Conservation (phyloP, 2,797 vertebrate species). For the Hippoglossus hippoglossus region DNA sequence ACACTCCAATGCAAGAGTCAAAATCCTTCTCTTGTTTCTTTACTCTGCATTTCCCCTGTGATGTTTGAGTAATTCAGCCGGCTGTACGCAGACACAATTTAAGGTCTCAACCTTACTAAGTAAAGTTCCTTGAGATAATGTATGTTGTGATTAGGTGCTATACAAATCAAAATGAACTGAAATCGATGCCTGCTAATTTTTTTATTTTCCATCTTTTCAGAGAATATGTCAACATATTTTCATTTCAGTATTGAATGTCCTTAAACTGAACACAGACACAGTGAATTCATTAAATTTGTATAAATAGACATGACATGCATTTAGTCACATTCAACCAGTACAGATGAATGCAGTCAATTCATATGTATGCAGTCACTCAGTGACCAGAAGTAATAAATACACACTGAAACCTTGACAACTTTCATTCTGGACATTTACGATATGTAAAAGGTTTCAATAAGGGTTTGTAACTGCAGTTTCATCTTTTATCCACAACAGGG, state of each 20-base stretch:
- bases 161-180: no score
- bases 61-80: not conserved
- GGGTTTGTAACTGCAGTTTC: slow-evolving; percentile 72
- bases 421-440: slow-evolving; percentile 83
- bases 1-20: not conserved
- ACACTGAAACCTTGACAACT: slow-evolving; percentile 75
- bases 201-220: slow-evolving; percentile 66
- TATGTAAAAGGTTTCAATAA: slow-evolving; percentile 79
- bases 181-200: slow-evolving; percentile 54
- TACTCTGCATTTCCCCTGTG: not conserved
- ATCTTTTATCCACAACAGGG: slow-evolving; percentile 77
- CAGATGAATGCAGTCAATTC: slow-evolving; percentile 59
- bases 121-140: no score
- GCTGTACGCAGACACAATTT: slow-evolving; percentile 8
- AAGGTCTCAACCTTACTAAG: no score
- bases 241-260: slow-evolving; percentile 50
- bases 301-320: slow-evolving; percentile 76
- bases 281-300: slow-evolving; percentile 72
- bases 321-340: slow-evolving; percentile 68
- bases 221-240: slow-evolving; percentile 58
- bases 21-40: not conserved
- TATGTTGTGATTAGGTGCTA: no score
- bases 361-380: slow-evolving; percentile 67
- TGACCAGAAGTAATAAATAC: slow-evolving; percentile 79
- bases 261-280: slow-evolving; percentile 67